A percentile compares a stretch with the other conserved stretches of the same genome.
phyloP scores from a whole-genome alignment of 2,888 invertebrate genomes.

The Dione juno region DNA sequence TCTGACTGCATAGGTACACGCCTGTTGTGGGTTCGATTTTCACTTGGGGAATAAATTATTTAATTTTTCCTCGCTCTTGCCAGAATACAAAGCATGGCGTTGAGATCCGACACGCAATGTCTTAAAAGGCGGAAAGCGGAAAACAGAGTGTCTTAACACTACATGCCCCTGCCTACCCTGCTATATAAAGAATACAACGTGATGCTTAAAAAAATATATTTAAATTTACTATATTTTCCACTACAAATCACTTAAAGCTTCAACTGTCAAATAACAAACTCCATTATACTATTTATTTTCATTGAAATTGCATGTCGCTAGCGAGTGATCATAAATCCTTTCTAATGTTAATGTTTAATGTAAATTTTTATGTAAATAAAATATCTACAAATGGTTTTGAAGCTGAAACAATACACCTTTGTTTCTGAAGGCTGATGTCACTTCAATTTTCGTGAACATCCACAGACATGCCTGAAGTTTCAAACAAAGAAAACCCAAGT shows the following conservation, averaged over 20 bases:
- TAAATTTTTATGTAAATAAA: conserved; percentile 21
- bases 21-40: too few species aligned
- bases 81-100: too few species aligned
- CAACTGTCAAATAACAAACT: conserved; percentile 1
- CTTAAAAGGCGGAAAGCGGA: too few species aligned
- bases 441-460: conserved; percentile 2
- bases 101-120: too few species aligned
- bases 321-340: background rate
- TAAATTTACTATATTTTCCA: too few species aligned
- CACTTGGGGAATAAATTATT: too few species aligned
- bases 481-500: background rate
- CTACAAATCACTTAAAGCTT: background rate
- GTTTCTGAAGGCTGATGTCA: conserved; percentile 15
- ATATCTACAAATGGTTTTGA: background rate
- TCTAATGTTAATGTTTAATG: conserved; percentile 10
- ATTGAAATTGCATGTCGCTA: background rate
- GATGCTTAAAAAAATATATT: too few species aligned
- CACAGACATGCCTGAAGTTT: background rate
- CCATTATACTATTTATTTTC: conserved; percentile 5
- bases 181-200: too few species aligned
- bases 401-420: conserved; percentile 20
- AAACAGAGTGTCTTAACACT: too few species aligned
- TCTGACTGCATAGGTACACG: too few species aligned
- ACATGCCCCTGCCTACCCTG: too few species aligned
- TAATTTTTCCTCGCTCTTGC: too few species aligned